phyloP scores from a whole-genome alignment of 2,888 invertebrate species.

The Tenthredo scrophulariae region DNA sequence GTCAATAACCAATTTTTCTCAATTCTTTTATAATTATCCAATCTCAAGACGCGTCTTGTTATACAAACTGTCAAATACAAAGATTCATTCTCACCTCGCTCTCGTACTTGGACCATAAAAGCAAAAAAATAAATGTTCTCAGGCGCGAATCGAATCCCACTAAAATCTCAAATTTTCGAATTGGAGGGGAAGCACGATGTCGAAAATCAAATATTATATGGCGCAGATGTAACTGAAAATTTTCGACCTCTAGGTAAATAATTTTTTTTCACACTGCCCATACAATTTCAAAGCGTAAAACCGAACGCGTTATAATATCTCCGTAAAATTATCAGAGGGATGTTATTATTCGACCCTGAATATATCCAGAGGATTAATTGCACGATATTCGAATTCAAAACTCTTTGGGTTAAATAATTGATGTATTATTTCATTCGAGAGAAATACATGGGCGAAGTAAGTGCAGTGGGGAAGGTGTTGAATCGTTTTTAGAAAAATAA shows the following conservation, averaged over 20 bases:
- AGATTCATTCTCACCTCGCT: neutral
- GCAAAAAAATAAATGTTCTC: neutral
- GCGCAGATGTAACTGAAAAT: neutral
- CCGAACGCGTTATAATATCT: neutral
- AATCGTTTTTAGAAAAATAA: no score
- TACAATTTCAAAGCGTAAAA: neutral
- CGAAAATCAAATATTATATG: no score
- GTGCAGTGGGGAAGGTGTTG: no score
- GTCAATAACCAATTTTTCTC: slow-evolving; percentile 26
- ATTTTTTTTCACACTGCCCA: neutral
- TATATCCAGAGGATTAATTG: no score
- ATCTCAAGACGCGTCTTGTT: neutral
- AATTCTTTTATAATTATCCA: neutral
- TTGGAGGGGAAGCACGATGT: no score
- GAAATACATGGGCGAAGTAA: no score
- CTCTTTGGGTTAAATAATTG: no score
- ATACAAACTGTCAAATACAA: slow-evolving; percentile 11
- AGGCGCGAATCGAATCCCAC: no score
- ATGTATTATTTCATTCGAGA: no score
- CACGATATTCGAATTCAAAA: no score
- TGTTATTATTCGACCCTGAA: no score
- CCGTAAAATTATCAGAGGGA: neutral
- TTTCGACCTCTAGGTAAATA: neutral
- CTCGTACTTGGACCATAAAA: neutral
- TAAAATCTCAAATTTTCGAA: no score